Evolutionary conservation across 2,888 invertebrate species (phyloP), one percentile per base, ranked within the genome.

Genomic region (Epirrhoe alternata): DNA sequence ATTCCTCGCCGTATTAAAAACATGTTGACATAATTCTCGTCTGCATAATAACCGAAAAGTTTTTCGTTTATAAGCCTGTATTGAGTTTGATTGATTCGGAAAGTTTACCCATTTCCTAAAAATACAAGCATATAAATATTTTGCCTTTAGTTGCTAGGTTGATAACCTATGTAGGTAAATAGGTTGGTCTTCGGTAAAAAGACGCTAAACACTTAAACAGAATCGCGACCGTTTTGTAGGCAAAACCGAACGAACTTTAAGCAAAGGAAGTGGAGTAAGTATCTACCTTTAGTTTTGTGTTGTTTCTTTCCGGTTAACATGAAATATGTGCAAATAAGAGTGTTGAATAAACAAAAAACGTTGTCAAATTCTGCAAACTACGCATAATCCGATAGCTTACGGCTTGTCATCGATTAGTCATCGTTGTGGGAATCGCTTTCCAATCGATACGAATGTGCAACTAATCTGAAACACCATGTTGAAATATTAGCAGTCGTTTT

Each of bases 381-480:
- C 12, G 5, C 10, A 31, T 50, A 31, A 24, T 38, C 38, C 31
- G 6, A 55, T 30, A 52, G 38, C 54, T 47, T n/a, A 51, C 24
- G 12, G 14, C 42, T 42, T 33, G 31, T 52, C 42, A 63, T 42
- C 52, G 45, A 57, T 63, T 63, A 63, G 51, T 63, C 57, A 63
- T 47, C 51, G 49, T 51, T 59, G 38, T 47, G 52, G 33, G 59
- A 64, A 59, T 55, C 30, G 51, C 58, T 52, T 64, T 35, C 38
- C 7, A 59, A 64, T 64, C 53, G 49, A 58, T 57, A 49, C 38
- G 42, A 61, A 63, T 64, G 50, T 59, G 59, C 59, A 64, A 59
- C 64, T 42, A 59, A 59, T 64, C 50, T 16, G 31, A 42, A 60
- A 60, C 53, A 31, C 31, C 52, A 60, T 42, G 60, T 60, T 52